A percentile compares a stretch with the other conserved stretches of the same genome.
Conservation (phyloP, 2,113 vertebrate genomes). For the Gymnobelideus leadbeateri region DNA sequence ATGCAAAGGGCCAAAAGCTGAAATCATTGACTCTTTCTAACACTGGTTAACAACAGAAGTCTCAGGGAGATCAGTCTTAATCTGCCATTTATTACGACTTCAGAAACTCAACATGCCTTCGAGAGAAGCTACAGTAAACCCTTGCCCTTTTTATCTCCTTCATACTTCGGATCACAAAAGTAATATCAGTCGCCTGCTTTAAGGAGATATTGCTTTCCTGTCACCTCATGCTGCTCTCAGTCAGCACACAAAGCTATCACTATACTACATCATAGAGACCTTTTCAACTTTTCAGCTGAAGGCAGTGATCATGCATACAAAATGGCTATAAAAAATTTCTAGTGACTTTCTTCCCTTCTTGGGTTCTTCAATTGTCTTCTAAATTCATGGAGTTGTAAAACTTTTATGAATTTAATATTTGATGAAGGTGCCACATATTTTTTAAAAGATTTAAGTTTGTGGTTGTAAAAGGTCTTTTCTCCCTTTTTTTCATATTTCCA, state of each 20-base stretch:
- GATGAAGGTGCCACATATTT: not conserved
- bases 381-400: conserved; percentile 65
- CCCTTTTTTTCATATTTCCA: not conserved
- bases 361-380: conserved; percentile 56
- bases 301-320: conserved; percentile 61
- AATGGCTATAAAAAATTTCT: conserved; percentile 55
- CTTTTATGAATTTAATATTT: conserved; percentile 61
- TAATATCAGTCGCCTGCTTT: conserved; percentile 69
- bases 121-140: conserved; percentile 72
- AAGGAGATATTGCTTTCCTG: conserved; percentile 76
- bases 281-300: conserved; percentile 56
- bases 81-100: conserved; percentile 73
- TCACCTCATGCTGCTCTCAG: conserved; percentile 64
- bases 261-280: conserved; percentile 55
- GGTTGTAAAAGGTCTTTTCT: not conserved
- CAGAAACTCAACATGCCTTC: conserved; percentile 66
- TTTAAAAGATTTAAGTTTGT: not conserved
- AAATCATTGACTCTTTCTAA: conserved; percentile 51
- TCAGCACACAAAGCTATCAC: conserved; percentile 72
- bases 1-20: conserved; percentile 19
- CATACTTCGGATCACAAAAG: conserved; percentile 77
- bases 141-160: conserved; percentile 79
- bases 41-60: conserved; percentile 56
- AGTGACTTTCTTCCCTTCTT: conserved; percentile 37
- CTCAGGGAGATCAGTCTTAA: conserved; percentile 65